Base-by-base conservation (phyloP, 2,797 vertebrate genomes). In the Sciaenops ocellatus region DNA sequence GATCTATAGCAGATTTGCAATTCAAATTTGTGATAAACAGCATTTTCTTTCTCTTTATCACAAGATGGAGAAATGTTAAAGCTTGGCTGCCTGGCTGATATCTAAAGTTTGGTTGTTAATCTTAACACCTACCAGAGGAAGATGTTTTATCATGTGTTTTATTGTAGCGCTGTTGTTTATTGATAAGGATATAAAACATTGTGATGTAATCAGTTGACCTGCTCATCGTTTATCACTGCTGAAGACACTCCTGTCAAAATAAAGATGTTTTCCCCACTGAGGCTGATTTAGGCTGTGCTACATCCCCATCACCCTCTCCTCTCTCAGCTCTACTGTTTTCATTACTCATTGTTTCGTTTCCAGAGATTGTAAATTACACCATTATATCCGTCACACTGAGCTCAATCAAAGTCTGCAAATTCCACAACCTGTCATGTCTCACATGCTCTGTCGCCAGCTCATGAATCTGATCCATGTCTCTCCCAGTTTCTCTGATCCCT, bases 21-120 rank as follows among this genome's bases (percentile, higher is more conserved):
- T 83, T 26, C 34, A 34, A 41, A 76, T 80, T 4, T 7, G 16
- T 51, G 30, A 34, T n/a, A 20, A 24, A 55, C n/a, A 46, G 6
- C 16, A 16, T 50, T 73, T 50, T 41, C 15, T n/a, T 46, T 69
- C 13, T 46, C 44, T 22, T 28, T 16, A 22, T 30, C 10, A 30
- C 1, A 67, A 9, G n/a, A 62, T 20, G 30, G 5, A 80, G 57
- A 47, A 59, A 68, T 63, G 34, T 54, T 47, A 12, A 24, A 73
- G 69, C 57, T 57, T 38, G 34, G 13, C 42, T 44, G 48, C 34
- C 73, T 4, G 0, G 9, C 50, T 69, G 52, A 26, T 26, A 38
- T 59, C 7, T 3, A 52, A 90, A 89, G 82, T 88, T 89, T 75
- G 34, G 3, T 4, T 62, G 17, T 54, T 12, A 55, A 30, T 66